Percentiles rank a stretch among this genome's conserved stretches.
phyloP scores from a whole-genome alignment of 2,797 vertebrate genomes.

The Crax fasciolata region DNA sequence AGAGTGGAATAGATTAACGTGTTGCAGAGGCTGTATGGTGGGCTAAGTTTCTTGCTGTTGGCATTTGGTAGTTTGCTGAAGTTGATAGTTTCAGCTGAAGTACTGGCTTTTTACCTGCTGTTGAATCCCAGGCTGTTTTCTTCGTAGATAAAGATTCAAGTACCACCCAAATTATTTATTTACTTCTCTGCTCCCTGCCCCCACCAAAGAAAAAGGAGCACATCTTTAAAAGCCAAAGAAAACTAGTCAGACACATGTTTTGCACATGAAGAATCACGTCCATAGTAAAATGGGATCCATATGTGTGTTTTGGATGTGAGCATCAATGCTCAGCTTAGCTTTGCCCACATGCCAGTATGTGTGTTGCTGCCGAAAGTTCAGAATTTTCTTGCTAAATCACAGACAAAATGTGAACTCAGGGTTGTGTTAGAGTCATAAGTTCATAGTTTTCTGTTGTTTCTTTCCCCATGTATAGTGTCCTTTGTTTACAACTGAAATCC shows the following conservation, averaged over 20 bases:
- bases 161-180: slow-evolving; percentile 31
- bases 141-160: not conserved
- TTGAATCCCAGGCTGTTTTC: not conserved
- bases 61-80: slow-evolving; percentile 41
- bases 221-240: slow-evolving; percentile 60
- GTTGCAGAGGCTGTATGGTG: slow-evolving; percentile 18
- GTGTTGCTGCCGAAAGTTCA: slow-evolving; percentile 24
- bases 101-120: slow-evolving; percentile 21
- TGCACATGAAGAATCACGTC: slow-evolving; percentile 74
- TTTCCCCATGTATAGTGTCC: slow-evolving; percentile 78
- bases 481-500: slow-evolving; percentile 84
- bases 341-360: slow-evolving; percentile 22
- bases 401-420: slow-evolving; percentile 75
- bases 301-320: slow-evolving; percentile 67
- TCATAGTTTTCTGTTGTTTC: slow-evolving; percentile 80
- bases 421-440: slow-evolving; percentile 77
- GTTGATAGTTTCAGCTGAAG: slow-evolving; percentile 18
- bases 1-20: slow-evolving; percentile 50
- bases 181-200: slow-evolving; percentile 57
- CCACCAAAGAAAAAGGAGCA: slow-evolving; percentile 27
- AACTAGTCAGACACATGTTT: slow-evolving; percentile 71
- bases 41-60: slow-evolving; percentile 31
- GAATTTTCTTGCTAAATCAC: slow-evolving; percentile 75
- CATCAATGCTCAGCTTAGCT: slow-evolving; percentile 31
- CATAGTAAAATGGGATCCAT: slow-evolving; percentile 69